A percentile compares a stretch with the other conserved stretches of the same genome.
Conservation (phyloP, 2,113 vertebrate genomes). For the Ammodytes dubius region DNA sequence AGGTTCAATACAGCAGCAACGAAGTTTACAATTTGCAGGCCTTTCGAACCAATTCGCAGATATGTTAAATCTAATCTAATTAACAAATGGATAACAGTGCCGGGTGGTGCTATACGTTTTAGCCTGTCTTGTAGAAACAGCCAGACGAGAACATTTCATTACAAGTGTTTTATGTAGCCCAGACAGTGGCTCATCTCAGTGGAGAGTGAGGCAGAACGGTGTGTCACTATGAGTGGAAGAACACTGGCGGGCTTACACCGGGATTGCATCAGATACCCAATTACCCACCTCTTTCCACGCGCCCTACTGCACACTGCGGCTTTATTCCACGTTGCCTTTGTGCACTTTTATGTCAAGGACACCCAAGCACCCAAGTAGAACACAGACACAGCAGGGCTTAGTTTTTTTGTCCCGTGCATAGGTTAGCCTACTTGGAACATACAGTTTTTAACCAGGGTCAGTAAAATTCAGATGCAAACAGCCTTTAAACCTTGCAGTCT, state of each 20-base stretch:
- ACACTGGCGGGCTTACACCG: conserved; percentile 27
- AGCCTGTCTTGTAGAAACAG: not conserved
- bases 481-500: not conserved
- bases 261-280: conserved; percentile 50
- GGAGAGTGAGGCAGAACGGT: not conserved
- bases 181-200: not conserved
- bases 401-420: not conserved
- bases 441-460: not conserved
- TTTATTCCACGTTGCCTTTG: not conserved
- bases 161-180: not conserved
- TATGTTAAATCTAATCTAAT: not conserved
- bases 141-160: not conserved
- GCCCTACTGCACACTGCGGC: conserved; percentile 10
- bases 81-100: not conserved
- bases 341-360: conserved; percentile 15
- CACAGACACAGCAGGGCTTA: not conserved
- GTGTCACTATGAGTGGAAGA: not conserved
- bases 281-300: not conserved
- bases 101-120: not conserved
- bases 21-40: not conserved
- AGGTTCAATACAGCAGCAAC: not conserved
- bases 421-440: not conserved
- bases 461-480: not conserved
- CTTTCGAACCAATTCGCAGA: not conserved
- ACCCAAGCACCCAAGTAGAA: not conserved